A percentile compares a stretch with the other conserved stretches of the same genome.
Evolutionary conservation across 1,140 invertebrate species (phyloP).

Genomic region (Epicauta chinensis): DNA sequence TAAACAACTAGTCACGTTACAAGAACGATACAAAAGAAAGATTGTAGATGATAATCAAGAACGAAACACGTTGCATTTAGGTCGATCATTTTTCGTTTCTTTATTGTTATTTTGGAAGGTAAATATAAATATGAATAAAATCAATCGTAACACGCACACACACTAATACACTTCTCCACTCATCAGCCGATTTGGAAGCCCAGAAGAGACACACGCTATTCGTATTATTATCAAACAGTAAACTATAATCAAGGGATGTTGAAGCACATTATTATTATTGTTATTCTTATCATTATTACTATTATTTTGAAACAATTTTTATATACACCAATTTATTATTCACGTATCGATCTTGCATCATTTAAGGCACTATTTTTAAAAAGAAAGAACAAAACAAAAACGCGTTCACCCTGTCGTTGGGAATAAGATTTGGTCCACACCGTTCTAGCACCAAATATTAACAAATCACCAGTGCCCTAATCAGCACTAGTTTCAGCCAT

Average conservation of each 20-base stretch:
- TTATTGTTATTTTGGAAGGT: not conserved
- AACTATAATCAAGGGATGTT: not conserved
- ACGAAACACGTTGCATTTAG: not conserved
- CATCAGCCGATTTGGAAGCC: constrained; percentile 9
- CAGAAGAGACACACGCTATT: constrained; percentile 9
- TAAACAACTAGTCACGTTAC: too few species aligned
- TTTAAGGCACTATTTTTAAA: constrained; percentile 14
- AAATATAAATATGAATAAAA: too few species aligned
- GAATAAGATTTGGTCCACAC: constrained; percentile 6
- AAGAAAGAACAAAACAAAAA: too few species aligned
- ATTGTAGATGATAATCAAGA: too few species aligned
- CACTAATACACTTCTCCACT: not conserved
- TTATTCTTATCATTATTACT: too few species aligned
- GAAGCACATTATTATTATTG: constrained; percentile 7
- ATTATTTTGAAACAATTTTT: constrained; percentile 10
- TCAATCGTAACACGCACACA: too few species aligned
- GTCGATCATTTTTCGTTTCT: not conserved
- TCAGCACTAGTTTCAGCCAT: constrained; percentile 40
- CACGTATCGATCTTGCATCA: not conserved
- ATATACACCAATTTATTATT: too few species aligned
- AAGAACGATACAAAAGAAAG: too few species aligned
- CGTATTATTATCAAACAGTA: not conserved
- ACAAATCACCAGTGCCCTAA: constrained; percentile 31
- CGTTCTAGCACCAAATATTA: constrained; percentile 5
- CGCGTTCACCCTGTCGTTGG: constrained; percentile 8